Percentiles rank a stretch among this genome's conserved stretches.
phyloP scores from a whole-genome alignment of 2,797 vertebrate genomes.

The Rhinichthys osculus region DNA sequence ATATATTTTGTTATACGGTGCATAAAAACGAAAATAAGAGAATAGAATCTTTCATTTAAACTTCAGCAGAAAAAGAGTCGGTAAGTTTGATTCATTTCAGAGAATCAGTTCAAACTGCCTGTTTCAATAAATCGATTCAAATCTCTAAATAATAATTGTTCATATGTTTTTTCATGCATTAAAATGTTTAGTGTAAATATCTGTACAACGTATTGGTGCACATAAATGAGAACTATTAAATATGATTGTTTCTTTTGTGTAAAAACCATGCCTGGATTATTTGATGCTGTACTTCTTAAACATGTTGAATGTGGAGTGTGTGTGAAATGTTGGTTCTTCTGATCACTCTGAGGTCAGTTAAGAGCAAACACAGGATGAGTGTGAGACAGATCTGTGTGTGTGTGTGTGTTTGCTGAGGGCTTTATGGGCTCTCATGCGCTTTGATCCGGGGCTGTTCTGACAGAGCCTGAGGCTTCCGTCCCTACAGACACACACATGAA shows the following conservation, averaged over 20 bases:
- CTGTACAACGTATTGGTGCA: neutral
- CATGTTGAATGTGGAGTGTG: neutral
- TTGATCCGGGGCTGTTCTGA: conserved; percentile 82
- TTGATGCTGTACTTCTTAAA: neutral
- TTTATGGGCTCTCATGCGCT: conserved; percentile 66
- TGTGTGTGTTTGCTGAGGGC: conserved; percentile 16
- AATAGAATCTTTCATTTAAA: neutral
- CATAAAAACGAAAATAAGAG: neutral
- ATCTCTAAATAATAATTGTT: neutral
- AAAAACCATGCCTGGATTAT: neutral
- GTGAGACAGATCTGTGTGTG: neutral
- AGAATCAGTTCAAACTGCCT: neutral
- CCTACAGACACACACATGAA: conserved; percentile 64
- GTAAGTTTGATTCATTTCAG: neutral
- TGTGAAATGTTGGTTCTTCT: neutral
- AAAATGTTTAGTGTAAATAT: neutral
- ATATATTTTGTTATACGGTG: neutral
- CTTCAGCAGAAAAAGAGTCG: neutral
- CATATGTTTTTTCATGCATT: neutral
- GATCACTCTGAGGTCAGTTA: neutral
- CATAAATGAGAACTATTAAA: neutral
- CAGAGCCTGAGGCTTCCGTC: conserved; percentile 78
- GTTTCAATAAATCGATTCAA: neutral
- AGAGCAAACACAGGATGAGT: neutral
- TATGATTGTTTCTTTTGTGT: neutral